A percentile compares a stretch with the other conserved stretches of the same genome.
Evolutionary conservation across 2,797 vertebrate species (phyloP).

Genomic region (Amblyraja radiata): DNA sequence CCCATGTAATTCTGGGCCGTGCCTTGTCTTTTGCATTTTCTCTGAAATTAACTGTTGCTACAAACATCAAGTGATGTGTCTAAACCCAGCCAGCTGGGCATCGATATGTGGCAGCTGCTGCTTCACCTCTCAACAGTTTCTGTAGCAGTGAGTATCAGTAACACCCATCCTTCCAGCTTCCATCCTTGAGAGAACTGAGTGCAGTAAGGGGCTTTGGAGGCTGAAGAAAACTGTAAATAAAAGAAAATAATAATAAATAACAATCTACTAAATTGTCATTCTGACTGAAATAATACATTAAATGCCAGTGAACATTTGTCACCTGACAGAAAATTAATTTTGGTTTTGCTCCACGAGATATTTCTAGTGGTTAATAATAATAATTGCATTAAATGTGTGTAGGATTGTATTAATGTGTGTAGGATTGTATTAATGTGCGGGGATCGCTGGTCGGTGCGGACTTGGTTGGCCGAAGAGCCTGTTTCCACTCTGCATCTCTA

Average conservation of each 20-base stretch:
- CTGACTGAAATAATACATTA: not conserved
- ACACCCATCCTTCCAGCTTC: slow-evolving; percentile 95
- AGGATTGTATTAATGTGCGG: no score
- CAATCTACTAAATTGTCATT: not conserved
- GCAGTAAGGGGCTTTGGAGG: slow-evolving; percentile 88
- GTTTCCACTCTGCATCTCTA: no score
- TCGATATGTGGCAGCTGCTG: slow-evolving; percentile 49
- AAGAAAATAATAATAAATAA: not conserved
- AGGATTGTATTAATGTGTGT: no score
- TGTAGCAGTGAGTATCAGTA: slow-evolving; percentile 65
- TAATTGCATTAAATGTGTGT: no score
- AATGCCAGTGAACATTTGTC: not conserved
- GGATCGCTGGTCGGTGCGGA: no score
- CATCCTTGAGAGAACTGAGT: slow-evolving; percentile 82
- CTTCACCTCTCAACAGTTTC: slow-evolving; percentile 42
- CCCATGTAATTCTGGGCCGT: slow-evolving; percentile 53
- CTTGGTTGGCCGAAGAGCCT: no score
- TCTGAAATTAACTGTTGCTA: slow-evolving; percentile 48
- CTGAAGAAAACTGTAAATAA: slow-evolving; percentile 76
- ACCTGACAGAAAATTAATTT: not conserved
- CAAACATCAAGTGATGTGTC: slow-evolving; percentile 48
- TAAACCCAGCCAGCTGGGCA: slow-evolving; percentile 93
- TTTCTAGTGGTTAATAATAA: no score
- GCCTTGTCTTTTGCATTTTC: slow-evolving; percentile 54
- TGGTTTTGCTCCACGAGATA: not conserved